Conservation (phyloP, 2,113 vertebrate genomes). For the Pseudois nayaur region DNA sequence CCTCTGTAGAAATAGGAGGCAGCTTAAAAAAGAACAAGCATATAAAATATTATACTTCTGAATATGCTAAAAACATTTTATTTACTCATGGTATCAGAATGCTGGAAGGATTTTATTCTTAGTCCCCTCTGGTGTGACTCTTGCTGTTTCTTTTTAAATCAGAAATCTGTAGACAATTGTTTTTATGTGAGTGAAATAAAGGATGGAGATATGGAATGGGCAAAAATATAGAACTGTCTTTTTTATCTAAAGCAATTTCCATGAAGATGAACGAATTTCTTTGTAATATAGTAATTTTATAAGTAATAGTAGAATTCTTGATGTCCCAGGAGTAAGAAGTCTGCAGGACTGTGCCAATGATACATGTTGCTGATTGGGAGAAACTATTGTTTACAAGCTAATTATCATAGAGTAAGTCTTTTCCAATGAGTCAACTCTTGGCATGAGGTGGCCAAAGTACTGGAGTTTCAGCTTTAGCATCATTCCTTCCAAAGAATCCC, state of each 20-base stretch:
- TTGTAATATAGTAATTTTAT: slow-evolving; percentile 73
- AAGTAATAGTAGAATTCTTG: slow-evolving; percentile 43
- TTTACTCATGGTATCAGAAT: slow-evolving; percentile 45
- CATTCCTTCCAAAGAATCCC: too few species aligned
- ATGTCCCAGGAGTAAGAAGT: not conserved
- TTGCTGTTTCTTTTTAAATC: not conserved
- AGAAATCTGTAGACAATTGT: not conserved
- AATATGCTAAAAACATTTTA: slow-evolving; percentile 21
- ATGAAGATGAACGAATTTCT: slow-evolving; percentile 54
- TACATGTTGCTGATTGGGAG: not conserved
- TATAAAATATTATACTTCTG: not conserved
- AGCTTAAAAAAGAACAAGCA: slow-evolving; percentile 19
- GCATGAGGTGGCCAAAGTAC: too few species aligned
- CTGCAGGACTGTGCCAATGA: not conserved
- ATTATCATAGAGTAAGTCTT: not conserved
- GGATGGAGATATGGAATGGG: slow-evolving; percentile 10
- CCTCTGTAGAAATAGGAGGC: not conserved
- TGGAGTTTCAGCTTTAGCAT: too few species aligned
- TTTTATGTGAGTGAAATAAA: slow-evolving; percentile 26
- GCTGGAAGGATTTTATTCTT: slow-evolving; percentile 28
- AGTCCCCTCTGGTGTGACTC: not conserved
- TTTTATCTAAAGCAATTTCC: slow-evolving; percentile 47
- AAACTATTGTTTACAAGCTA: slow-evolving; percentile 23
- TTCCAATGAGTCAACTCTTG: too few species aligned
- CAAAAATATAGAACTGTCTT: slow-evolving; percentile 30